phyloP scores from a whole-genome alignment of 64 coral and sea anemone species.

The Acropora yongei region DNA sequence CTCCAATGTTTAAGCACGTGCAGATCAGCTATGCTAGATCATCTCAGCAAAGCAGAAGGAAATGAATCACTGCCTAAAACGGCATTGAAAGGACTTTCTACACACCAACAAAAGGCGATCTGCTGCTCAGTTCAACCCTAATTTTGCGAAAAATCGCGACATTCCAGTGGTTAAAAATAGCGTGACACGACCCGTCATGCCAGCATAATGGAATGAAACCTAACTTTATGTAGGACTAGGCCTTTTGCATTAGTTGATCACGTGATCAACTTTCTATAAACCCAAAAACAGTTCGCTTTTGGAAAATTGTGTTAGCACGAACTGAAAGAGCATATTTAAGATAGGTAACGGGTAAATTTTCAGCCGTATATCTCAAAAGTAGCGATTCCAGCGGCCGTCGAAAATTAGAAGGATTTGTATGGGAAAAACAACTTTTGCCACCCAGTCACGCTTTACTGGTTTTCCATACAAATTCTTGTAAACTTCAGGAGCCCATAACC shows the following conservation, averaged over 20 bases:
- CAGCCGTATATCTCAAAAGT: neutral
- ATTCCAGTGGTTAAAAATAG: no score
- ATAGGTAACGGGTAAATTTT: neutral
- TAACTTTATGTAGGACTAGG: no score
- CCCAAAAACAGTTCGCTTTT: no score
- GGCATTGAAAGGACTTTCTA: neutral
- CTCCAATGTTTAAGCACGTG: constrained; percentile 1
- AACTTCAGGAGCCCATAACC: no score
- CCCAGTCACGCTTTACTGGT: no score
- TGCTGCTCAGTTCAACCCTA: neutral
- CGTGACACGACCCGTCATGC: no score
- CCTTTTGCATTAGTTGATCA: no score
- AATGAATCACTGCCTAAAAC: neutral
- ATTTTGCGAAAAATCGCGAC: no score
- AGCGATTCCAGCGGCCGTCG: neutral
- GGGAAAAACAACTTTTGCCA: no score
- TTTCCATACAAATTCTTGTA: no score
- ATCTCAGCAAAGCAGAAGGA: neutral
- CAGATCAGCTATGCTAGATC: neutral
- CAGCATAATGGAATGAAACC: neutral
- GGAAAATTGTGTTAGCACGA: no score
- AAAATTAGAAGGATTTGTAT: neutral
- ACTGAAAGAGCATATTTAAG: no score
- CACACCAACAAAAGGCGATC: neutral
- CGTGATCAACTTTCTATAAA: neutral